Conservation (phyloP, 2,797 vertebrate species). For the Gallinago stenura region DNA sequence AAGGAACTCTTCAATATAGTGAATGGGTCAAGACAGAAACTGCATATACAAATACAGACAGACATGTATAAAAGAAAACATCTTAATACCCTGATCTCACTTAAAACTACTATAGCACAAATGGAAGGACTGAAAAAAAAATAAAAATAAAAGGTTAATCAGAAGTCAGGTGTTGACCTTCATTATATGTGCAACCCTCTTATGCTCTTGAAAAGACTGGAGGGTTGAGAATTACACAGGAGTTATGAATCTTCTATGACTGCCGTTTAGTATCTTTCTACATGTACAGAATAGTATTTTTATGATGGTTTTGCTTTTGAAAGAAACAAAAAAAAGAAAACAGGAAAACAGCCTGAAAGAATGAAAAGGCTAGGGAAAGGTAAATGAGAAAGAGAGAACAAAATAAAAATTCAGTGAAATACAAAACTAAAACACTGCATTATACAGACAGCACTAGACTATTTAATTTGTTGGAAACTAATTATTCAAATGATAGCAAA, state of each 20-base stretch:
- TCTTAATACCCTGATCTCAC: neutral
- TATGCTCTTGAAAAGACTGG: neutral
- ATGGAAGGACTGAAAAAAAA: neutral
- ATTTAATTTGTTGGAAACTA: neutral
- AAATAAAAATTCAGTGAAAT: neutral
- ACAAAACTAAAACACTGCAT: neutral
- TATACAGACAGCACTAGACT: neutral
- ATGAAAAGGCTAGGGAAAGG: neutral
- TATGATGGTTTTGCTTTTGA: neutral
- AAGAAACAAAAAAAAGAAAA: neutral
- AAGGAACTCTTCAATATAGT: neutral
- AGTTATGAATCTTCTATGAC: neutral
- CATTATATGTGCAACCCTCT: neutral
- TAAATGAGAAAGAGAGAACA: neutral
- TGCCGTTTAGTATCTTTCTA: neutral
- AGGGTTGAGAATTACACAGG: neutral
- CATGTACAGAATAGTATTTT: neutral
- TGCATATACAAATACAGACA: rapidly evolving
- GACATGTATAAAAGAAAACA: neutral
- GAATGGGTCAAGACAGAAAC: neutral
- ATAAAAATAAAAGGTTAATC: neutral
- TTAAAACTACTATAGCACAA: neutral
- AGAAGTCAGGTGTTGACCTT: neutral
- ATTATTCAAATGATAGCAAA: neutral
- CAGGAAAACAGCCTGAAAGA: neutral